Percentiles rank a stretch among this genome's conserved stretches.
Evolutionary conservation across 2,113 vertebrate species (phyloP).

Genomic region (Podilymbus podiceps): DNA sequence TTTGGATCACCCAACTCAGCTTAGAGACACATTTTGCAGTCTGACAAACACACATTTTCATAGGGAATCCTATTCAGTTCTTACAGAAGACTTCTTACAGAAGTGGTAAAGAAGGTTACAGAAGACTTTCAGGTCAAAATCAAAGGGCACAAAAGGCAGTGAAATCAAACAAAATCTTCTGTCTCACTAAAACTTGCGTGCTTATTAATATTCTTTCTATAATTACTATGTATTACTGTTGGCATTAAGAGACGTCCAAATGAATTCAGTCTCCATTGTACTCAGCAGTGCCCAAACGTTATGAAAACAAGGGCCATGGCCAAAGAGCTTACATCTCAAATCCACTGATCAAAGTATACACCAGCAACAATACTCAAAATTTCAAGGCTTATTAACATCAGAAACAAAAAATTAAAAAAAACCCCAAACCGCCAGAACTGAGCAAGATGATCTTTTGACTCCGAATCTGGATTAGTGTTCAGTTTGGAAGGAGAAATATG

Average conservation of each 20-base stretch:
- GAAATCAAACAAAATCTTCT: not conserved
- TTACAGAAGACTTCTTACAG: not conserved
- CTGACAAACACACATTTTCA: not conserved
- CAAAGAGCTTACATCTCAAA: conserved; percentile 19
- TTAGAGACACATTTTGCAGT: not conserved
- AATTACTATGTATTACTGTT: not conserved
- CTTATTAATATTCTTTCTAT: conserved; percentile 1
- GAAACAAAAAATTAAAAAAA: conserved; percentile 26
- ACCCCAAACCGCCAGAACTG: not conserved
- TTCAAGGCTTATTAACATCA: conserved; percentile 33
- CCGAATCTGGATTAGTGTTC: conserved; percentile 45
- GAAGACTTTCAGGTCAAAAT: not conserved
- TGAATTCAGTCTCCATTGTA: not conserved
- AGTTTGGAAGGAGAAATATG: not conserved
- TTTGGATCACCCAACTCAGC: not conserved
- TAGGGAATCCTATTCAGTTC: not conserved
- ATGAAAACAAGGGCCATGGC: not conserved
- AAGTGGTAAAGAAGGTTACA: no score
- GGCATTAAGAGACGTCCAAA: not conserved
- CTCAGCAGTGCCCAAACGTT: not conserved
- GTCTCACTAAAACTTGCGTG: not conserved
- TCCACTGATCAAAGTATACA: conserved; percentile 23
- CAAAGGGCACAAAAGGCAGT: not conserved
- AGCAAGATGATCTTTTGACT: conserved; percentile 41
- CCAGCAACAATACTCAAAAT: not conserved